Evolutionary conservation across 2,113 vertebrate genomes (phyloP).

Genomic region (Pelodiscus sinensis): DNA sequence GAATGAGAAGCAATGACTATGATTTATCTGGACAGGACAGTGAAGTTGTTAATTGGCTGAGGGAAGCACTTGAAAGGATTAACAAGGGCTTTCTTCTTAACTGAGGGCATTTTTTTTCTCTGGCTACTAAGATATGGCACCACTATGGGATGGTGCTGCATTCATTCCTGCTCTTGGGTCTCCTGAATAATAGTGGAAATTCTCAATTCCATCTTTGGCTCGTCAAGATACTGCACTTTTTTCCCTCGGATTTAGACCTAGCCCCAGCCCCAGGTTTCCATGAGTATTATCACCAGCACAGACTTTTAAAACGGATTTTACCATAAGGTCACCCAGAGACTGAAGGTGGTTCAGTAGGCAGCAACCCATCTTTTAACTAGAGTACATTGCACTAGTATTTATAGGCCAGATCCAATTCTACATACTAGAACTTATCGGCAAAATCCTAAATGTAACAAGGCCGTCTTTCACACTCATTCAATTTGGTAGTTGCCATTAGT

Average conservation of each 20-base stretch:
- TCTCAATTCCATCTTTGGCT: background rate
- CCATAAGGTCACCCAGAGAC: background rate
- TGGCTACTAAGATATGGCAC: rapidly evolving
- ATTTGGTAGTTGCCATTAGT: background rate
- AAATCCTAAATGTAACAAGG: background rate
- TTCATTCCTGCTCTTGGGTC: background rate
- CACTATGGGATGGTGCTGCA: background rate
- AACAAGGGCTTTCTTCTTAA: background rate
- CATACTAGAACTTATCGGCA: background rate
- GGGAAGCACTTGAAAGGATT: background rate
- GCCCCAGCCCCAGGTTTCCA: background rate
- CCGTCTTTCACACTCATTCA: background rate
- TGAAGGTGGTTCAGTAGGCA: background rate
- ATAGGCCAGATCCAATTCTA: background rate
- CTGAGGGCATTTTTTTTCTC: background rate
- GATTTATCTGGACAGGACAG: background rate
- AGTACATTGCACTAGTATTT: background rate
- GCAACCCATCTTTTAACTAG: background rate
- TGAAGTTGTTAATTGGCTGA: background rate
- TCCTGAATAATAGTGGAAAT: background rate
- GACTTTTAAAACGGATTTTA: background rate
- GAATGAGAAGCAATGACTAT: background rate
- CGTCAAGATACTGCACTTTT: background rate
- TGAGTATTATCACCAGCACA: background rate
- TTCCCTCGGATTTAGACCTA: background rate